Evolutionary conservation across 2,113 vertebrate species (phyloP), one percentile per base, ranked within the genome.

Genomic region (Oenanthe oenanthe): DNA sequence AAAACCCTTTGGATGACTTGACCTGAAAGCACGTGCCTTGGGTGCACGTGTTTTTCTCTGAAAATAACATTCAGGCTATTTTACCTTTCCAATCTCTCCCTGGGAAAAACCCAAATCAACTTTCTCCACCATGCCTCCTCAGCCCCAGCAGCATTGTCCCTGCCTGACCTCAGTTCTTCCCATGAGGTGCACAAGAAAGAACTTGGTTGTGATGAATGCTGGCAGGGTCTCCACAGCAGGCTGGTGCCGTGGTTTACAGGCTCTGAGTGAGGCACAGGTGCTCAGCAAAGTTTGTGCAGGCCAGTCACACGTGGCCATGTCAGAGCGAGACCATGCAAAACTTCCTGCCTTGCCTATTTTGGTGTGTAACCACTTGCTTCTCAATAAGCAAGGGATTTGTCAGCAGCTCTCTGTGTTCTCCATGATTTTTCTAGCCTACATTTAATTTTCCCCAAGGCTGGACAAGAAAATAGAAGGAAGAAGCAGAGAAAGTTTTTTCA

Each of bases 271-370:
- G 26, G n/a, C 20, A 4, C 22, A 74, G 51, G 40, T 32, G 31
- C 21, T 72, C 24, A 63, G 26, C 17, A 56, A 58, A 79, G 17
- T 11, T 13, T 0, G 0, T 1, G 2, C 11, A 3, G 17, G n/a
- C 22, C 40, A 53, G 12, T 40, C 50, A 43, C 17, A 4, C 14
- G 13, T 2, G 0, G 45, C 61, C 22, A 4, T 26, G 16, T 51
- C 58, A 67, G 57, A 60, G 29, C 15, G 75, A 67, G 29, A 17
- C 45, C 22, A 6, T 28, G 7, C 53, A 19, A 65, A 45, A n/a
- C 34, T n/a, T 79, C 19, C 45, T 57, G 19, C 45, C 86, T 80
- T 85, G 22, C 10, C 14, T 15, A 47, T 80, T 68, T 87, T 87
- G 47, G 9, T 12, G 5, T 42, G 25, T 21, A 84, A 71, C 57